Conservation (phyloP, 2,113 vertebrate genomes). For the Entelurus aequoreus region DNA sequence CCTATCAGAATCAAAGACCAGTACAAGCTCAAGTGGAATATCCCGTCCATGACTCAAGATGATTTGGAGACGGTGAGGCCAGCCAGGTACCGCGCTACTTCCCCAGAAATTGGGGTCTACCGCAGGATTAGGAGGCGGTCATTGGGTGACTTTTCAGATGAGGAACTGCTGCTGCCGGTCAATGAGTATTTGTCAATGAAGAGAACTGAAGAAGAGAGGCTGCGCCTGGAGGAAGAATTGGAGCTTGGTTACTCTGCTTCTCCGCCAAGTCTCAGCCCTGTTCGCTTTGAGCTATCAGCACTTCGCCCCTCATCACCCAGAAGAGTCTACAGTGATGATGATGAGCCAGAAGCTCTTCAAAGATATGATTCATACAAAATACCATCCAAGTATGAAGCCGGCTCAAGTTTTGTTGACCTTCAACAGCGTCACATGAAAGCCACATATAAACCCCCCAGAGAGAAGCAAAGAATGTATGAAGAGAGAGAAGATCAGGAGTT, state of each 20-base stretch:
- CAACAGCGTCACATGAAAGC: conserved; percentile 84
- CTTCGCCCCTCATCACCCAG: conserved; percentile 80
- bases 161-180: conserved; percentile 90
- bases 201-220: conserved; percentile 89
- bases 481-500: conserved; percentile 92
- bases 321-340: conserved; percentile 71
- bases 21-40: conserved; percentile 89
- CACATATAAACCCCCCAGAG: conserved; percentile 77
- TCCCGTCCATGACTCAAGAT: conserved; percentile 85
- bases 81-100: conserved; percentile 81
- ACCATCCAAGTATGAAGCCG: conserved; percentile 84
- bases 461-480: conserved; percentile 83
- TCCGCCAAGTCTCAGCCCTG: conserved; percentile 88
- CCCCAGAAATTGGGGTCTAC: conserved; percentile 84
- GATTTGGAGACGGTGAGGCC: conserved; percentile 95
- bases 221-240: conserved; percentile 90
- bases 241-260: conserved; percentile 91
- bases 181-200: conserved; percentile 95
- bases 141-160: conserved; percentile 89
- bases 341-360: conserved; percentile 66
- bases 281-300: conserved; percentile 87
- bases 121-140: conserved; percentile 86
- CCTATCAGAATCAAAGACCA: conserved; percentile 92
- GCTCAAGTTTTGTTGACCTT: conserved; percentile 83
- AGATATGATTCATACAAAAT: conserved; percentile 85